These are phyloP conservation scores for Meloe dianella DNA, from an alignment of 2,888 invertebrate genomes.

Conservation along the genomic window DNA sequence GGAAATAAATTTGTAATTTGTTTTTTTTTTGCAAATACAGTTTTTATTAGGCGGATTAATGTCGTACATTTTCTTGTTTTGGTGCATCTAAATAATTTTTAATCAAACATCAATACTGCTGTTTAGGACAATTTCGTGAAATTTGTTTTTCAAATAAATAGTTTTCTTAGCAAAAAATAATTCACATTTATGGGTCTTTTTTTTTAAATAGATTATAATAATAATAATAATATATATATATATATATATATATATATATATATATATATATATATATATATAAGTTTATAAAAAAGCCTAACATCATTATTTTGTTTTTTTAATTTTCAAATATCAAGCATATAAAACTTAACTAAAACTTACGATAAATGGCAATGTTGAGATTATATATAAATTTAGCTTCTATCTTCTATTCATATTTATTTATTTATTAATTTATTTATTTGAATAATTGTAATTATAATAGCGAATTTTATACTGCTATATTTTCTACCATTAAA, in stretches of 20 bases:
- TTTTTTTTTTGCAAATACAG: conserved; percentile 5
- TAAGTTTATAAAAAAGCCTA: conserved; percentile 38
- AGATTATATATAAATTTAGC: conserved; percentile 30
- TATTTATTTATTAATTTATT: neutral
- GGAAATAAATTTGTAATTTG: neutral
- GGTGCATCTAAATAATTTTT: conserved; percentile 31
- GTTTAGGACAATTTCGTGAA: conserved; percentile 20
- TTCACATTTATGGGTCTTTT: conserved; percentile 29
- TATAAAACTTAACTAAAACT: conserved; percentile 46
- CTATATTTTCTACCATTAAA: conserved; percentile 20
- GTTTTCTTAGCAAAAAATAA: conserved; percentile 21
- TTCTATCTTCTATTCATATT: neutral
- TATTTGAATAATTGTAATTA: neutral
- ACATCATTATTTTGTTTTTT: conserved; percentile 22
- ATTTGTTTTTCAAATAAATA: neutral
- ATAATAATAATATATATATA: conserved; percentile 33
- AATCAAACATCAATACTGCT: conserved; percentile 34
- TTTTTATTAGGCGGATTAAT: conserved; percentile 36
- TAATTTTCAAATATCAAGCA: conserved; percentile 28
- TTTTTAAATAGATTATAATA: neutral
- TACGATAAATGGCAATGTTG: conserved; percentile 45
- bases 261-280: too few species aligned
- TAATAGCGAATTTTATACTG: neutral
- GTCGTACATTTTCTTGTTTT: conserved; percentile 37
- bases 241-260: conserved; percentile 31